These are phyloP conservation scores for Molossus molossus DNA, from an alignment of 2,797 vertebrate species.

Conservation along the genomic window DNA sequence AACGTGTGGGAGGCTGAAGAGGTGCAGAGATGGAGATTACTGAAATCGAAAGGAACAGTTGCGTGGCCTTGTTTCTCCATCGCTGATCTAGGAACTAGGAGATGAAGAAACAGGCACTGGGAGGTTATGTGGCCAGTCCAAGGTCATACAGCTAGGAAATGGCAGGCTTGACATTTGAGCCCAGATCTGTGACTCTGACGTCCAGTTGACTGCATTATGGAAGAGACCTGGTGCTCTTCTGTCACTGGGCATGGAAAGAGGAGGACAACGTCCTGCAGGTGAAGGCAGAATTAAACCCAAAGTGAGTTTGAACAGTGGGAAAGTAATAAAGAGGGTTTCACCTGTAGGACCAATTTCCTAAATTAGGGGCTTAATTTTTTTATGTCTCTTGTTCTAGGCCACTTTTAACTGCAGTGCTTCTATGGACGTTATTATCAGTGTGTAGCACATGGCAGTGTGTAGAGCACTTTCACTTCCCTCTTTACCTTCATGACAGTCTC, in stretches of 20 bases:
- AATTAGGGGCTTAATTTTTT: slow-evolving; percentile 31
- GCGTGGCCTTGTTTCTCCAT: background rate
- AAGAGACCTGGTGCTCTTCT: background rate
- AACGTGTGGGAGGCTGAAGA: slow-evolving; percentile 58
- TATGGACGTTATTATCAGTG: background rate
- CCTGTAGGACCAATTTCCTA: slow-evolving; percentile 33
- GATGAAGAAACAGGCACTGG: background rate
- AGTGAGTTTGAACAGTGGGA: slow-evolving; percentile 19
- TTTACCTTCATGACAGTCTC: slow-evolving; percentile 6
- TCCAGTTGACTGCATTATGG: background rate
- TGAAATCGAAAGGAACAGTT: slow-evolving; percentile 72
- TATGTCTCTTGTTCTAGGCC: background rate
- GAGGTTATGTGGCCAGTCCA: background rate
- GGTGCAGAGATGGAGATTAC: slow-evolving; percentile 45
- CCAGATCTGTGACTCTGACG: background rate
- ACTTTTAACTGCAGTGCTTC: slow-evolving; percentile 27
- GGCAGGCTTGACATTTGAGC: slow-evolving; percentile 24
- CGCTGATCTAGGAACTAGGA: slow-evolving; percentile 7
- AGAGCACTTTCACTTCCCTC: slow-evolving; percentile 63
- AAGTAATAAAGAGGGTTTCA: background rate
- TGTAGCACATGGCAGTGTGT: background rate
- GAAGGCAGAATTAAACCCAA: slow-evolving; percentile 21
- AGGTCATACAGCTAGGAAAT: slow-evolving; percentile 21
- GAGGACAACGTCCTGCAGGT: background rate
- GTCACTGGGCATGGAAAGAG: background rate